phyloP scores from a whole-genome alignment of 1,140 invertebrate genomes.

The Tetramorium alpestre region DNA sequence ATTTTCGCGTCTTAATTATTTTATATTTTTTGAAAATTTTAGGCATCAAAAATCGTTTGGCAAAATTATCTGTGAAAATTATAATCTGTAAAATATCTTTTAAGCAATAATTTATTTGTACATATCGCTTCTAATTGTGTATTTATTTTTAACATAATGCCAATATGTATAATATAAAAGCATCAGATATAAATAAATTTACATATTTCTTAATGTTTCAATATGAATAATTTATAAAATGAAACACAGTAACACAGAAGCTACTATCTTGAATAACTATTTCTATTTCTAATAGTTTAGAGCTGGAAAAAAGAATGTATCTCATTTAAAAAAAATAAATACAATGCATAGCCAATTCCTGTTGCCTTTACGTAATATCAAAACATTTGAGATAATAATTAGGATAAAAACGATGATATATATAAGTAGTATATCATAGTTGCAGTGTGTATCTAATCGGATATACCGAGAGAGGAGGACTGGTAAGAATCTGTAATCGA shows the following conservation, averaged over 20 bases:
- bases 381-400: slow-evolving; percentile 19
- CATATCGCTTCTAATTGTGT: neutral
- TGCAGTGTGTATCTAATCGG: slow-evolving; percentile 27
- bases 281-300: neutral
- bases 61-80: neutral
- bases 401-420: neutral
- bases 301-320: neutral
- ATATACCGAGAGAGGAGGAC: slow-evolving; percentile 29
- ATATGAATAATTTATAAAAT: neutral
- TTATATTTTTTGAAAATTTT: neutral
- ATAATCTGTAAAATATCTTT: neutral
- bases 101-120: neutral
- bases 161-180: neutral
- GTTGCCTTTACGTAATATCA: neutral
- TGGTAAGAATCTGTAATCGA: slow-evolving; percentile 66
- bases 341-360: neutral
- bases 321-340: neutral
- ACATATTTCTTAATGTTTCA: neutral
- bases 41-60: neutral
- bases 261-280: neutral
- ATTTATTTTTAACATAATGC: neutral
- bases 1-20: neutral
- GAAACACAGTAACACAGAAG: neutral
- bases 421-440: neutral
- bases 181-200: neutral